phyloP scores from a whole-genome alignment of 2,113 vertebrate genomes.

The Talpa occidentalis region DNA sequence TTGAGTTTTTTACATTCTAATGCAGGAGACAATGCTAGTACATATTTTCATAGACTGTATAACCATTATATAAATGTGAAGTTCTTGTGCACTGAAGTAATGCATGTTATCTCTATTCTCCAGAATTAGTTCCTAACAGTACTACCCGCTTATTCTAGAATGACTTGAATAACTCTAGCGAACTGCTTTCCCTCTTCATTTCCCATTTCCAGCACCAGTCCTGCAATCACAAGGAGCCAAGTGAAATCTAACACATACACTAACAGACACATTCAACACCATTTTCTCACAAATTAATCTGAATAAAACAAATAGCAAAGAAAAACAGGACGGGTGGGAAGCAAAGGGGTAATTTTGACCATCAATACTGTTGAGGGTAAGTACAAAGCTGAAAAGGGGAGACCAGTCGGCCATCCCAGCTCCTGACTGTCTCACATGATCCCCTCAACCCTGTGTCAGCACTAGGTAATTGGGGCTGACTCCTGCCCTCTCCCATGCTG shows the following conservation, averaged over 20 bases:
- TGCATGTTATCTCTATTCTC: background rate
- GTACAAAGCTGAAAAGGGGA: background rate
- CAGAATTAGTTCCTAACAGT: conserved; percentile 1
- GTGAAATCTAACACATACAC: background rate
- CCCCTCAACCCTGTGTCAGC: background rate
- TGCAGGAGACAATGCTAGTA: background rate
- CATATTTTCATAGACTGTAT: background rate
- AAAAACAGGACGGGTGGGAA: background rate
- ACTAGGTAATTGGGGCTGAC: background rate
- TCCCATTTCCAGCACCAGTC: background rate
- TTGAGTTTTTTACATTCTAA: background rate
- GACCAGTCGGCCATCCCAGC: background rate
- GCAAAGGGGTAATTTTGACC: background rate
- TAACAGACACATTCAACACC: background rate
- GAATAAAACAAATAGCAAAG: background rate
- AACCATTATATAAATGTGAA: background rate
- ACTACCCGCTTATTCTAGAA: background rate
- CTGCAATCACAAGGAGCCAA: background rate
- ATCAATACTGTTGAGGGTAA: background rate
- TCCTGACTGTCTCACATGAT: background rate
- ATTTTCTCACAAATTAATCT: background rate
- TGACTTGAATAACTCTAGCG: background rate
- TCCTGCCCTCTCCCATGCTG: background rate
- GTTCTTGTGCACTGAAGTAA: background rate
- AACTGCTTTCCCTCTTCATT: background rate